Percentiles rank a stretch among this genome's conserved stretches.
Conservation (phyloP, 1,140 invertebrate genomes). For the Euura lappo region DNA sequence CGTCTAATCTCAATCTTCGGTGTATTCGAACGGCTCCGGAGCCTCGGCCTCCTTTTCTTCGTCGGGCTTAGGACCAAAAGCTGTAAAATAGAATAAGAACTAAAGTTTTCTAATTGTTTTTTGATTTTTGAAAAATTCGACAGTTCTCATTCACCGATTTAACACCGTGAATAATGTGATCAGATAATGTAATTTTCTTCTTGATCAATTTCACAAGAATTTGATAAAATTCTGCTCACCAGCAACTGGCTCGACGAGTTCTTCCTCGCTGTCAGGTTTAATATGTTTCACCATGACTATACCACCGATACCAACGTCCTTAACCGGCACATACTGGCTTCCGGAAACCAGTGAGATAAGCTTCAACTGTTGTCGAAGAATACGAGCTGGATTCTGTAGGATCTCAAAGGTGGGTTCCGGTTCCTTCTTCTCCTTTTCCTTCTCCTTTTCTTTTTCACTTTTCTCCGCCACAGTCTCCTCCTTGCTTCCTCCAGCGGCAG, state of each 20-base stretch:
- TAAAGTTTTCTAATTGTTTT: background rate
- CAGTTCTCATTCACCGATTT: background rate
- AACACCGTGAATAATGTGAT: background rate
- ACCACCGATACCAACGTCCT: constrained; percentile 92
- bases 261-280: constrained; percentile 76
- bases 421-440: constrained; percentile 77
- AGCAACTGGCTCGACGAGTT: constrained; percentile 93
- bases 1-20: constrained; percentile 72
- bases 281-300: constrained; percentile 93
- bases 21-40: constrained; percentile 96
- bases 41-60: constrained; percentile 97
- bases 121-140: background rate
- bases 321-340: constrained; percentile 82
- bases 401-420: constrained; percentile 91
- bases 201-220: no score
- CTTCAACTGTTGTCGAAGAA: constrained; percentile 93
- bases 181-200: background rate
- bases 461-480: constrained; percentile 53
- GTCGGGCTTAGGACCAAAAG: constrained; percentile 91
- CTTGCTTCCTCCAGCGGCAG: constrained; percentile 47
- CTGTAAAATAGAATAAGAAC: constrained; percentile 57
- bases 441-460: constrained; percentile 48
- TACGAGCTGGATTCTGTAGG: constrained; percentile 91
- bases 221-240: constrained; percentile 47
- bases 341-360: constrained; percentile 83